A percentile compares a stretch with the other conserved stretches of the same genome.
phyloP scores from a whole-genome alignment of 1,140 invertebrate genomes.

The Yoshiicerus persimilis region DNA sequence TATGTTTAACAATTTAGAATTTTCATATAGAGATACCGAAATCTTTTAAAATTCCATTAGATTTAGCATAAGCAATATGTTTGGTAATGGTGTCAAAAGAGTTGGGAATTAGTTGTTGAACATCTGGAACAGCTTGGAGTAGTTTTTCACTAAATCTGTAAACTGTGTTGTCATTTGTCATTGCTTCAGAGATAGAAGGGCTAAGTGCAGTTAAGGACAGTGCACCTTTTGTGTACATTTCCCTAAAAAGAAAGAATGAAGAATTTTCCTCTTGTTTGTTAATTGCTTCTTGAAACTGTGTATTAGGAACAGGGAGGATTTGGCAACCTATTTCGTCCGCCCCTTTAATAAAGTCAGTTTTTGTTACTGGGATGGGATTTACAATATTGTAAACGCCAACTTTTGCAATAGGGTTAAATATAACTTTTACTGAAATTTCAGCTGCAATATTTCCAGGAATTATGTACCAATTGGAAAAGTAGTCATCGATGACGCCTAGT shows the following conservation, averaged over 20 bases:
- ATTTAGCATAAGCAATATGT: neutral
- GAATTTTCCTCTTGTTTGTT: neutral
- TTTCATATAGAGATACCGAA: neutral
- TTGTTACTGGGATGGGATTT: neutral
- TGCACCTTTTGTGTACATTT: neutral
- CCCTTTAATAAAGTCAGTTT: neutral
- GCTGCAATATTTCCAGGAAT: slow-evolving; percentile 11
- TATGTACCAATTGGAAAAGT: neutral
- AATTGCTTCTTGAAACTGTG: neutral
- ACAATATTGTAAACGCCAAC: slow-evolving; percentile 24
- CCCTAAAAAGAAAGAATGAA: neutral
- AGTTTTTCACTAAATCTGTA: neutral
- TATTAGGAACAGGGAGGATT: neutral
- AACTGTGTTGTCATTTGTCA: neutral
- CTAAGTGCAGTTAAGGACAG: neutral
- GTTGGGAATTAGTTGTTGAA: neutral
- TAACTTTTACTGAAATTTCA: neutral
- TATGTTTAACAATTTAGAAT: no score
- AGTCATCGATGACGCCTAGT: neutral
- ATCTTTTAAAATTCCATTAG: neutral
- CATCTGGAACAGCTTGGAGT: neutral
- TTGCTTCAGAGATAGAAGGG: neutral
- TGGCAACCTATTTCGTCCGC: neutral
- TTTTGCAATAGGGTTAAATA: slow-evolving; percentile 4
- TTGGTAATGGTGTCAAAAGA: neutral